Evolutionary conservation across 2,888 invertebrate species (phyloP).

Genomic region (Lordiphosa fenestrarum): DNA sequence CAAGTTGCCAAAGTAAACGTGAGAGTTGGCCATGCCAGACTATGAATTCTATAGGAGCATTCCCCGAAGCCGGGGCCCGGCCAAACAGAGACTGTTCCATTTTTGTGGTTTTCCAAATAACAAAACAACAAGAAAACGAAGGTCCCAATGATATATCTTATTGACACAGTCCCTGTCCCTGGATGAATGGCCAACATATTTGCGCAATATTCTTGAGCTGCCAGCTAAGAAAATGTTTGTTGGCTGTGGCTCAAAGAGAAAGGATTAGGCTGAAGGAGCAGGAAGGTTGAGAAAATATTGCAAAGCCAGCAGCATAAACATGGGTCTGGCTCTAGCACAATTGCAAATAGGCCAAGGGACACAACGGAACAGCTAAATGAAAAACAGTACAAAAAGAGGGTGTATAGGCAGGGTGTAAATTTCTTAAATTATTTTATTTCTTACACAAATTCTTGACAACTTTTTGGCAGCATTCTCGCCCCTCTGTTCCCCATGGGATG

Average conservation of each 20-base stretch:
- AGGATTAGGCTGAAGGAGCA: constrained; percentile 50
- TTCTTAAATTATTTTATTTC: too few species aligned
- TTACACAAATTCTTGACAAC: too few species aligned
- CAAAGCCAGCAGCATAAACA: constrained; percentile 3
- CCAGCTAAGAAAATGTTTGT: constrained; percentile 67
- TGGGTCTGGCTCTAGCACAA: constrained; percentile 4
- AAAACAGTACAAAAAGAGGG: too few species aligned
- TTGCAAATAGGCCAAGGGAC: constrained; percentile 27
- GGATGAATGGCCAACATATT: constrained; percentile 39
- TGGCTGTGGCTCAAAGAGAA: constrained; percentile 46
- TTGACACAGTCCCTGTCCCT: constrained; percentile 56
- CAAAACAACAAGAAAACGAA: constrained; percentile 6
- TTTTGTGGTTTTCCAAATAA: constrained; percentile 45
- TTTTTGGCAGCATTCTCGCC: too few species aligned
- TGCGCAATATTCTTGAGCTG: constrained; percentile 66
- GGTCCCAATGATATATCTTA: constrained; percentile 48
- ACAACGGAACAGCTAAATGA: background rate
- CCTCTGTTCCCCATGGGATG: too few species aligned
- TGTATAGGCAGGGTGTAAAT: too few species aligned
- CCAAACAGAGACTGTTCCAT: constrained; percentile 31
- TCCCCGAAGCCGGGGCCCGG: constrained; percentile 54
- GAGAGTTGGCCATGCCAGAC: constrained; percentile 39
- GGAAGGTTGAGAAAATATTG: background rate
- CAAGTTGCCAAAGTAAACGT: constrained; percentile 51
- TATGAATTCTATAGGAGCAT: constrained; percentile 23